These are phyloP conservation scores for Platyscapa corneri DNA, from an alignment of 1,140 invertebrate species.

Conservation along the genomic window DNA sequence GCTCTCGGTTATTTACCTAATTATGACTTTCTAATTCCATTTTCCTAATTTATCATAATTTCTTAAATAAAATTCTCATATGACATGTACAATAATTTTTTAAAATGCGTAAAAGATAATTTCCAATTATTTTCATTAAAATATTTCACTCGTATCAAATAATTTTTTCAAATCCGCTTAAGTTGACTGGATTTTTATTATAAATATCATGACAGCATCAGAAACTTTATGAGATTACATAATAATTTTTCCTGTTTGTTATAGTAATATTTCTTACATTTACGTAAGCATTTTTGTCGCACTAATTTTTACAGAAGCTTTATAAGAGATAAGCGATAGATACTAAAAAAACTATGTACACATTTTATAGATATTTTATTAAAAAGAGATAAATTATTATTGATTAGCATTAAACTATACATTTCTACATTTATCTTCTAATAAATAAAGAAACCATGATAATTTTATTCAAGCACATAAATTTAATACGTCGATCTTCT, in stretches of 20 bases:
- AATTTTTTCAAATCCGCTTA: neutral
- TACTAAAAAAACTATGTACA: neutral
- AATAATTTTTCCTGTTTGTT: conserved; percentile 7
- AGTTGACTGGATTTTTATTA: neutral
- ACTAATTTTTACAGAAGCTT: neutral
- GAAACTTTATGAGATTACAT: neutral
- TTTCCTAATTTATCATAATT: neutral
- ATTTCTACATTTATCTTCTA: neutral
- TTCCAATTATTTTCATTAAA: neutral
- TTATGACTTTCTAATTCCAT: neutral
- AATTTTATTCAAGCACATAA: neutral
- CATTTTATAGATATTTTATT: neutral
- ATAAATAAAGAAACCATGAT: neutral
- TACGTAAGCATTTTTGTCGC: conserved; percentile 6
- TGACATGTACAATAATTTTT: neutral
- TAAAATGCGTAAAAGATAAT: neutral
- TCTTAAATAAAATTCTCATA: neutral
- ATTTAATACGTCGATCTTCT: neutral
- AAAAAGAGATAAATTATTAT: neutral
- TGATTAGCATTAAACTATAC: neutral
- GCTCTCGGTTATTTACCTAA: neutral
- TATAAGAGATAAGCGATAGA: neutral
- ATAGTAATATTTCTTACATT: neutral
- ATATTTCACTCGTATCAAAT: neutral
- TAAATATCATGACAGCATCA: neutral